Base-by-base conservation (phyloP, 2,888 invertebrate species). In the Eledona agricola region DNA sequence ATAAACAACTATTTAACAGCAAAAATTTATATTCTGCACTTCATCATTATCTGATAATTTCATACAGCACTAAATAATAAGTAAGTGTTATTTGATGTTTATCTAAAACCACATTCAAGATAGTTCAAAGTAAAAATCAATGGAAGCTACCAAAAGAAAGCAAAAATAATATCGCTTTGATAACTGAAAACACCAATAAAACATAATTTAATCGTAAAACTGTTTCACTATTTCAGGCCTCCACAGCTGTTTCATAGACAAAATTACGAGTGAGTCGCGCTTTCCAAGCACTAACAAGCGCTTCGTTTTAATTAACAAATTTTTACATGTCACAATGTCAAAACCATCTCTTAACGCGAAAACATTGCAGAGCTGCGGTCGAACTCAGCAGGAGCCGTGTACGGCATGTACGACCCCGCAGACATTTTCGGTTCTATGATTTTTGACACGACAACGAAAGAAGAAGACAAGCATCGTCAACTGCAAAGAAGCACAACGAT, bases 371-470 rank as follows among this genome's bases (percentile, higher is more conserved):
- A 85, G 63, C 81, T 84, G 0, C 80, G 89, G 60, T 89, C 89
- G 1, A 88, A 89, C 69, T 89, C 89, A 0, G 83, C 86, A 64
- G 75, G 83, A 0, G 81, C 83, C 17, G 80, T 81, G 15, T 78
- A 77, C 35, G 74, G 78, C 2, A 53, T 72, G 79, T 60, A 60
- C 28, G 84, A 73, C 55, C 72, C 72, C 1, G 71, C 83, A 59
- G 75, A 88, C 72, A 74, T 86, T 65, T 75, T 82, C 71, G 79
- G 83, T 16, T 81, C 81, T 1, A 71, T 82, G 3, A 73, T 88
- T 12, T 74, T 78, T 51, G 81, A 84, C 76, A 72, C 84, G 50
- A 10, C 31, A 2, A 29, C 43, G 7, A 43, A 25, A 35, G 46
- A 38, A 25, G 52, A 46, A 10, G 42, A 38, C 60, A 29, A 25